Base-by-base conservation (phyloP, 2,797 vertebrate genomes). In the Avahi laniger region DNA sequence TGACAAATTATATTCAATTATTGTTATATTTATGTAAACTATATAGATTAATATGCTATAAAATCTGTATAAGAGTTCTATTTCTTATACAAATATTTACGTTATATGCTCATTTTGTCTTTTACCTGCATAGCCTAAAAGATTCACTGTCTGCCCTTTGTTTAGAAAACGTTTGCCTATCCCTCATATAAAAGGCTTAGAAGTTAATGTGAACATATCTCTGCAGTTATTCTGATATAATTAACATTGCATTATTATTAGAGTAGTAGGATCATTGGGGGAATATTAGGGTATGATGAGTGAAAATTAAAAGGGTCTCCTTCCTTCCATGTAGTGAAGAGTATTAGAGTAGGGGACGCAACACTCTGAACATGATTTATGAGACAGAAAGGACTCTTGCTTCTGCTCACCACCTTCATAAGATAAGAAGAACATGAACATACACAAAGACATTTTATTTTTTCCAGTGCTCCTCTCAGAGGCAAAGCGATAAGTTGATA, bases 311-410 rank as follows among this genome's bases (percentile, higher is more conserved):
- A 85, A 76, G 15, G 6, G 1, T 75, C 18, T 35, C 5, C 43
- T 67, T 43, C 1, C 28, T 69, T 43, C 15, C 2, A 7, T 63
- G n/a, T n/a, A 73, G 3, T 13, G 0, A 6, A 2, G 50, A 57
- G 1, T 33, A 28, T 14, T 70, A 24, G 4, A 18, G 22, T 15
- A 33, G 28, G n/a, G 22, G 12, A 8, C 38, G 50, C 43, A 65
- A 80, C 3, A 43, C 4, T 52, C 5, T 48, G 26, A 76, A 48
- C 73, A 22, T 70, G n/a, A 26, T 20, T 67, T 75, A 57, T 67
- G 9, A 72, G 5, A 14, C 18, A 73, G 11, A 38, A 41, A 38
- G 28, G 7, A 0, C 11, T 86, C 54, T 46, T 52, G 9, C 7
- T 48, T 89, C 38, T 72, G 22, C 33, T 69, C 61, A 10, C 7